Evolutionary conservation across 2,797 vertebrate genomes (phyloP).

Genomic region (Molothrus ater): DNA sequence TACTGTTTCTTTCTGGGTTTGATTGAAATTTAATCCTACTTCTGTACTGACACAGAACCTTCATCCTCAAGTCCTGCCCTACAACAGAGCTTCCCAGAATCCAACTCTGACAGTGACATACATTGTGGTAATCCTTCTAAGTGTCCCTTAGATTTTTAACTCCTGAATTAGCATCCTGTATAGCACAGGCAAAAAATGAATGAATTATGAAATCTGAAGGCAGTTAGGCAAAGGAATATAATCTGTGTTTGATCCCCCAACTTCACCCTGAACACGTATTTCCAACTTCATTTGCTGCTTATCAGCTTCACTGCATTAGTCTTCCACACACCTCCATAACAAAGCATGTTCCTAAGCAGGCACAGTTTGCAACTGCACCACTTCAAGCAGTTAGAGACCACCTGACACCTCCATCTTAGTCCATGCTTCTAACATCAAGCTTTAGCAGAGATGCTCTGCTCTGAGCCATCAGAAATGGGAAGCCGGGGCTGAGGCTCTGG

Average conservation of each 20-base stretch:
- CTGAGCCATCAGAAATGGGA: background rate
- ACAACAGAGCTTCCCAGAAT: background rate
- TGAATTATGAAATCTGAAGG: background rate
- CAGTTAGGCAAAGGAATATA: background rate
- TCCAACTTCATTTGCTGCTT: background rate
- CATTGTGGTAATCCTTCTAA: background rate
- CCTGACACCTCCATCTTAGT: background rate
- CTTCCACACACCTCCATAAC: background rate
- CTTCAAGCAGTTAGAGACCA: background rate
- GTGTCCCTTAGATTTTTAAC: background rate
- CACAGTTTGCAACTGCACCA: background rate
- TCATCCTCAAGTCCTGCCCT: background rate
- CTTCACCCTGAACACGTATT: background rate
- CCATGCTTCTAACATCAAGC: background rate
- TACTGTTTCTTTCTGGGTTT: background rate
- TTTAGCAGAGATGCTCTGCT: background rate
- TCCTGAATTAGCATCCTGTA: background rate
- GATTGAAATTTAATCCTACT: background rate
- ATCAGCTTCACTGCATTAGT: background rate
- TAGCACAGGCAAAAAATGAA: background rate
- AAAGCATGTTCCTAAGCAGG: background rate
- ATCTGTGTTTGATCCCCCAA: background rate
- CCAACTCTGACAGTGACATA: background rate
- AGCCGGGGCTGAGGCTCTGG: background rate
- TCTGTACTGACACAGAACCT: background rate